Evolutionary conservation across 2,888 invertebrate species (phyloP), one percentile per base, ranked within the genome.

Genomic region (Catocala nupta): DNA sequence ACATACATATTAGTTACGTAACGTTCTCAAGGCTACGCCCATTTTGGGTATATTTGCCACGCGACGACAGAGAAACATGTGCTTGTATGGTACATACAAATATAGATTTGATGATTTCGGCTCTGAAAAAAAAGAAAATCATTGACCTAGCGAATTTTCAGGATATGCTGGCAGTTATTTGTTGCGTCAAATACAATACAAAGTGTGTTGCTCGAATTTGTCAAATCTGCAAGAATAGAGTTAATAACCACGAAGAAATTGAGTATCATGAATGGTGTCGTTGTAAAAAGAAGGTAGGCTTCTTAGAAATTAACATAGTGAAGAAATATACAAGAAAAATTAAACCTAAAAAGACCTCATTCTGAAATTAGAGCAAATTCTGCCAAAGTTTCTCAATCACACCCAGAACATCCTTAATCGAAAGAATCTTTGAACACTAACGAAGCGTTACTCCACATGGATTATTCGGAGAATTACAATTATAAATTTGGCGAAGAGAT

Each of bases 131-230:
- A 44, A 6, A n/a, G 7, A n/a, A 8, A 12, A 54, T 54, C 3
- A 8, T 54, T 25, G 25, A 33, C n/a, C 8, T 44, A 25, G n/a
- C n/a, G 5, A 44, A n/a, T 11, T 54, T n/a, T n/a, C 43, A 12
- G 33, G 33, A 44, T 5, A 33, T 54, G 43, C 11, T 42, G 25
- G 49, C 5, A 12, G 12, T 45, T n/a, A 59, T 36, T 5, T 36
- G 36, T 8, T 36, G 64, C 48, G 52, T 50, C 42, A 68, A 61
- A 52, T 68, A 55, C 53, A 60, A 54, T 36, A 11, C 10, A 44
- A 55, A 60, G 16, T 68, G 68, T 64, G 49, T 68, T 45, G n/a
- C 52, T 45, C 47, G 58, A 16, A 48, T 34, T 36, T 64, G 62
- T 45, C 10, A 49, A 34, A 33, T 34, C 25, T 66, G 66, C 36